These are phyloP conservation scores for Hymenopus coronatus DNA, from an alignment of 2,888 invertebrate species.

Conservation along the genomic window DNA sequence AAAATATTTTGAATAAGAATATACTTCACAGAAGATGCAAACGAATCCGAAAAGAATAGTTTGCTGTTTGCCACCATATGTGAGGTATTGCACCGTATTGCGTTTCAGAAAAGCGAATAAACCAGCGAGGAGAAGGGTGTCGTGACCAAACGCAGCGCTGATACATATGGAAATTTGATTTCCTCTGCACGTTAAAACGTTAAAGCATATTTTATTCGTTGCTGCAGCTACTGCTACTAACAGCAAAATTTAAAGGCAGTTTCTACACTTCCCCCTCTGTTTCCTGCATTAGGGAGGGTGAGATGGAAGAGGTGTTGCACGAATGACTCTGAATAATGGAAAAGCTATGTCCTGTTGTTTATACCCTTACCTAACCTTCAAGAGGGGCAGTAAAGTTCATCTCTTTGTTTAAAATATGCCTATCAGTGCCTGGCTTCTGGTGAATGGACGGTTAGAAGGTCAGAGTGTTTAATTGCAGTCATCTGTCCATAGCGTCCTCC, in stretches of 20 bases:
- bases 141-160: too few species aligned
- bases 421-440: background rate
- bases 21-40: too few species aligned
- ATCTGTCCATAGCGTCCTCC: background rate
- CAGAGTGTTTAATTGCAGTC: background rate
- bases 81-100: too few species aligned
- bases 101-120: too few species aligned
- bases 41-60: too few species aligned
- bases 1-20: too few species aligned
- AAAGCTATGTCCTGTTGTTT: background rate
- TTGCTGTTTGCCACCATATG: too few species aligned
- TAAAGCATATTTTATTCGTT: background rate
- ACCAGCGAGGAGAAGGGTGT: too few species aligned
- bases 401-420: background rate
- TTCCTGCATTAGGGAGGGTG: background rate
- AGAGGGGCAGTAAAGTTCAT: background rate
- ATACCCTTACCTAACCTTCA: background rate
- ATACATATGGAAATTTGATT: too few species aligned
- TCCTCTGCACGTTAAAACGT: background rate
- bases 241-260: background rate
- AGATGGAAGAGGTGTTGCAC: background rate
- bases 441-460: background rate
- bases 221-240: background rate
- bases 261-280: background rate
- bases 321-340: background rate